Evolutionary conservation across 1,140 invertebrate genomes (phyloP), one percentile per base, ranked within the genome.

Genomic region (Globodera ellingtonae): DNA sequence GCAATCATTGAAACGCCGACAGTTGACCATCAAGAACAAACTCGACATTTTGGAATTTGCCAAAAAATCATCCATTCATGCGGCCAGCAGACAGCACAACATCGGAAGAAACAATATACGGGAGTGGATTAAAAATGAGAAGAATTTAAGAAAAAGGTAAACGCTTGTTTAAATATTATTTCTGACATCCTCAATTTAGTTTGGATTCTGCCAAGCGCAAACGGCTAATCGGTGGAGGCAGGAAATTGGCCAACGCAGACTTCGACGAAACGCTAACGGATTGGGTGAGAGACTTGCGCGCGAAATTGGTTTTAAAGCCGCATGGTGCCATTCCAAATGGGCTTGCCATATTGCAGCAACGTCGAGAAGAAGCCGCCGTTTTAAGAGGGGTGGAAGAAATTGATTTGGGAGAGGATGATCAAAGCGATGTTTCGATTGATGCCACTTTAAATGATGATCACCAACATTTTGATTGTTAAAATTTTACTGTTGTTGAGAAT

Each of bases 11-110:
- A 73, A 73, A 13, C 35, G 72, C 4, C 47, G 72, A 4, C 9
- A 6, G 13, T 74, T 52, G 18, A 50, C 72, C 4, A 74, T 74
- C 44, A 50, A 74, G 13, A 46, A 74, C 21, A 74, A 74, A 74
- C 9, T 74, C 15, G 47, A 74, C 35, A 74, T 74, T n/a, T 74
- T 74, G 72, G 47, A 74, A 6, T 74, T 74, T 50, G 24, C 72
- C 3, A 47, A 44, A 44, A 50, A 74, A 2, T 59, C 72, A 18
- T 74, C 72, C 6, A 46, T 74, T 74, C 46, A 18, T 50, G 47
- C 24, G 35, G 72, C 72, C 9, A 74, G 72, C 62, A 48, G 47
- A 13, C 10, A 74, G 0, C 50, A 48, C 50, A 50, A 74, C 35
- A 15, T 74, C 44, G 46, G 18, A 35, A 24, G 72, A 50, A 74